phyloP scores from a whole-genome alignment of 1,140 invertebrate genomes.

The Pteromalus puparum region DNA sequence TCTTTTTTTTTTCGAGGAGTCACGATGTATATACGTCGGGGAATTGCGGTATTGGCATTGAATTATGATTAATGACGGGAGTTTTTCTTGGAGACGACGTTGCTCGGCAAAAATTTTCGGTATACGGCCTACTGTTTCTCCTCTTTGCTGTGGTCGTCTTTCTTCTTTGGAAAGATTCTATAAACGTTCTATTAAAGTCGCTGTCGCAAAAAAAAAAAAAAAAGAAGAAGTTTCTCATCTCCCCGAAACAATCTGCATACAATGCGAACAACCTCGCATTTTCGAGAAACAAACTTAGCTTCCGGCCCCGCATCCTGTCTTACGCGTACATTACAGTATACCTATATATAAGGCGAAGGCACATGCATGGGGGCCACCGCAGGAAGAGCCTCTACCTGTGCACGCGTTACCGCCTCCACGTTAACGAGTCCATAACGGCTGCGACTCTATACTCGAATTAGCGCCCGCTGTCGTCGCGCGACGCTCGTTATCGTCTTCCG shows the following conservation, averaged over 20 bases:
- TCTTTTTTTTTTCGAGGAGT: not conserved
- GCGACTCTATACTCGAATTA: not conserved
- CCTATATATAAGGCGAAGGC: too few relatives aligned
- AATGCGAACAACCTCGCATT: not conserved
- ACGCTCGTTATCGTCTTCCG: constrained; percentile 11
- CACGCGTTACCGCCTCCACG: not conserved
- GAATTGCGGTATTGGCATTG: not conserved
- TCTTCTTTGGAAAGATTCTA: too few relatives aligned
- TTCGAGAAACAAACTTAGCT: not conserved
- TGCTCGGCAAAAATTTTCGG: too few relatives aligned
- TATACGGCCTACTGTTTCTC: too few relatives aligned
- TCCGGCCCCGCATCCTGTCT: not conserved
- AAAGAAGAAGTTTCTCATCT: too few relatives aligned
- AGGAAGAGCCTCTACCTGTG: not conserved
- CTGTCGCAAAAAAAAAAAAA: not conserved
- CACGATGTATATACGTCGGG: not conserved
- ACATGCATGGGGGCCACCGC: not conserved
- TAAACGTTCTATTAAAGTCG: too few relatives aligned
- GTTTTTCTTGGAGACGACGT: not conserved
- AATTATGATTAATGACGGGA: constrained; percentile 7
- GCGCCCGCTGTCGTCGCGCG: not conserved
- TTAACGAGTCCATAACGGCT: constrained; percentile 13
- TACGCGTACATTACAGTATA: too few relatives aligned
- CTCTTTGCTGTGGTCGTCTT: too few relatives aligned
- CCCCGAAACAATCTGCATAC: not conserved